Evolutionary conservation across 1,140 invertebrate genomes (phyloP), one percentile per base, ranked within the genome.

Genomic region (Musca vetustissima): DNA sequence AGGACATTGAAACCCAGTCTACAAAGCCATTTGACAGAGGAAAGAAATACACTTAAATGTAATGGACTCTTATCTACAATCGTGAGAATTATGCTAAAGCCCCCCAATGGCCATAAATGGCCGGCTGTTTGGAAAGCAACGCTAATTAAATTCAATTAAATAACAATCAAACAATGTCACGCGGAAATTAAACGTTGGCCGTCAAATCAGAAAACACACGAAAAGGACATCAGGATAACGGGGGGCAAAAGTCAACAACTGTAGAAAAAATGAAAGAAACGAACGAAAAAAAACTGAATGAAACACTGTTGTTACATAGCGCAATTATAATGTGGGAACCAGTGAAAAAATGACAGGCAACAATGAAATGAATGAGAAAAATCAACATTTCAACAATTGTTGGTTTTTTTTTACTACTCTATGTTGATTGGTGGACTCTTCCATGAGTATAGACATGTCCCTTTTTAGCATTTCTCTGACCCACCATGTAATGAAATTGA

Each of bases 141-240:
- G 14, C 28, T 36, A 43, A 61, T 61, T 61, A 61, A 61, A 61
- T 61, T 61, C 57, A 61, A 61, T 61, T 61, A 61, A 61, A 61
- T 61, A 61, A 61, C 57, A 61, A 61, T 61, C 57, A 61, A 61
- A 61, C 57, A 43, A 61, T 61, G 57, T 61, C 57, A 61, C 57
- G 28, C 57, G 57, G 28, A 19, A 61, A 32, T 61, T 32, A 61
- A 61, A 61, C 36, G 57, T 61, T 61, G 28, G 6, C 57, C 28
- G 25, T 52, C 17, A 24, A 36, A 19, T 28, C 53, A 4, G 14
- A 36, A n/a, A 43, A 17, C 11, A 17, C 32, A 61, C 57, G 22
- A 61, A 43, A 43, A 61, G 28, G 57, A 61, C 57, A 61, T 61
- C 57, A 66, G 17, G 43, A 14, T 25, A 9, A 22, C 17, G 43